Conservation (phyloP, 1,140 invertebrate genomes). For the Bicyclus anynana region DNA sequence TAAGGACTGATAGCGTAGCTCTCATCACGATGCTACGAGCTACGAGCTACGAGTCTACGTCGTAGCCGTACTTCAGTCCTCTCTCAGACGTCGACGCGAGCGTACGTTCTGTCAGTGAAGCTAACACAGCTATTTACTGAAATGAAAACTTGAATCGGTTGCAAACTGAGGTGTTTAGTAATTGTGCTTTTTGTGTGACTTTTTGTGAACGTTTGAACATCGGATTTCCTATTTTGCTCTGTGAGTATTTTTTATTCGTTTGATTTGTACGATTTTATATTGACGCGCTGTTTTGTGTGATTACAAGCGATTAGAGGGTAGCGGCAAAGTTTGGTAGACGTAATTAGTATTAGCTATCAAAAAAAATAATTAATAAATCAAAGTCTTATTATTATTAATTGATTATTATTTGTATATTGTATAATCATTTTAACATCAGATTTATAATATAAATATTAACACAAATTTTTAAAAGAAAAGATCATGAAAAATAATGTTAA, state of each 20-base stretch:
- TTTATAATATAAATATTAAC: no score
- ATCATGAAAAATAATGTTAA: no score
- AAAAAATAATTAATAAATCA: no score
- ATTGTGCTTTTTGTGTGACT: slow-evolving; percentile 18
- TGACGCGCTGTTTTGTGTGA: not conserved
- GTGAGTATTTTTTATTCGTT: slow-evolving; percentile 19
- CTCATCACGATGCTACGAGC: not conserved
- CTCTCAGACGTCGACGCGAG: slow-evolving; percentile 15
- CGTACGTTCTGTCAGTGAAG: slow-evolving; percentile 14
- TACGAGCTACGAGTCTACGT: no score
- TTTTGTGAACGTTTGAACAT: slow-evolving; percentile 14
- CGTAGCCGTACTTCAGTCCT: slow-evolving; percentile 25
- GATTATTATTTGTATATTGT: no score
- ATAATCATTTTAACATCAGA: no score
- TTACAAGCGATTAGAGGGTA: not conserved
- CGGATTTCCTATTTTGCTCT: slow-evolving; percentile 18
- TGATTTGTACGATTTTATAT: not conserved
- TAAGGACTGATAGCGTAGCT: slow-evolving; percentile 27
- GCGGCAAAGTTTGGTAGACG: no score
- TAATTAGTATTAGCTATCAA: no score
- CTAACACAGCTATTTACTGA: slow-evolving; percentile 6
- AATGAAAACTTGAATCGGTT: slow-evolving; percentile 24
- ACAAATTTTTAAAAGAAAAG: no score
- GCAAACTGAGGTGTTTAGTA: slow-evolving; percentile 5
- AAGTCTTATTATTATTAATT: no score